phyloP scores from a whole-genome alignment of 2,888 invertebrate genomes.

The Dinocampus coccinellae region DNA sequence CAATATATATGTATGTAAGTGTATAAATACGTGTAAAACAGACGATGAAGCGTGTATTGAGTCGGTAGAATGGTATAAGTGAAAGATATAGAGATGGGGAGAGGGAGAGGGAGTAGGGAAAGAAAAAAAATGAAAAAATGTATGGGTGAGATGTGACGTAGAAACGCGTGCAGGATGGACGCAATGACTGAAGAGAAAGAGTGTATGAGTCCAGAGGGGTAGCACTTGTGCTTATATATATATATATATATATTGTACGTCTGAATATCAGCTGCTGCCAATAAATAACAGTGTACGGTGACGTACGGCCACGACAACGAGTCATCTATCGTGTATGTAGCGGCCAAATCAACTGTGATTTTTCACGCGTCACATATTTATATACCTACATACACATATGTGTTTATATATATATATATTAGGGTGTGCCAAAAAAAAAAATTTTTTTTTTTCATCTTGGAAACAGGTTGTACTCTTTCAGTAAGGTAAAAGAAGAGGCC shows the following conservation, averaged over 20 bases:
- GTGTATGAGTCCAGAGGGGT: conserved; percentile 32
- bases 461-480: no score
- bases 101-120: no score
- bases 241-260: conserved; percentile 43
- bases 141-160: conserved; percentile 36
- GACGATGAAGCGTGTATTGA: conserved; percentile 31
- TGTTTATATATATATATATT: not conserved
- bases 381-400: not conserved
- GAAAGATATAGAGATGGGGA: conserved; percentile 9
- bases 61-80: conserved; percentile 16
- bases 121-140: conserved; percentile 32
- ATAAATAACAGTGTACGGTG: conserved; percentile 64
- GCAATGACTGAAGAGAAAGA: conserved; percentile 37
- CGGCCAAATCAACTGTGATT: conserved; percentile 62
- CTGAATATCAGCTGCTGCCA: conserved; percentile 65
- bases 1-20: not conserved
- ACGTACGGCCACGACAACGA: conserved; percentile 59
- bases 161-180: conserved; percentile 53
- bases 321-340: conserved; percentile 54
- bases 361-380: conserved; percentile 53
- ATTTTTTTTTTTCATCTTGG: no score
- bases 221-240: conserved; percentile 34
- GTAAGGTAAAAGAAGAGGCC: no score
- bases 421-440: no score
- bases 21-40: not conserved